Conservation (phyloP, 2,113 vertebrate genomes). For the Myrmecobius fasciatus region DNA sequence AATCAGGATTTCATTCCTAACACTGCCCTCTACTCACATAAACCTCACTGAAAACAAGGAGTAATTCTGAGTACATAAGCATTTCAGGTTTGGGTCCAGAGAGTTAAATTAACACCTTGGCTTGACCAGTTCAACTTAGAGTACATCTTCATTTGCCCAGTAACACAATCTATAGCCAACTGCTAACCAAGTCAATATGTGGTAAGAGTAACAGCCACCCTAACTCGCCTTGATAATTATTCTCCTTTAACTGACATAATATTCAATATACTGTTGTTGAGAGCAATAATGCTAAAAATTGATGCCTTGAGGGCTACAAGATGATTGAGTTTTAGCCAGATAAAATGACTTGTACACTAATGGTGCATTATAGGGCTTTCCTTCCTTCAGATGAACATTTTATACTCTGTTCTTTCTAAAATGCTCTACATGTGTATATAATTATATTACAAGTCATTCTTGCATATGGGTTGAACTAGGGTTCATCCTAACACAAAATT, state of each 20-base stretch:
- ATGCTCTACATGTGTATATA: constrained; percentile 40
- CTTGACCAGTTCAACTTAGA: constrained; percentile 73
- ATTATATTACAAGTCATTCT: constrained; percentile 68
- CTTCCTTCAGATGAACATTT: constrained; percentile 61
- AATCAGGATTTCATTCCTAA: not conserved
- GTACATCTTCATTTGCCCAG: constrained; percentile 77
- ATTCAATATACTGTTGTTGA: constrained; percentile 82
- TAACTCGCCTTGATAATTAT: constrained; percentile 81
- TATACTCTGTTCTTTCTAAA: constrained; percentile 57
- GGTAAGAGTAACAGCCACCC: constrained; percentile 79
- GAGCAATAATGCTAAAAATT: constrained; percentile 81
- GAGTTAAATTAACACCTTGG: constrained; percentile 74
- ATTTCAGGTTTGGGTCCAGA: constrained; percentile 53
- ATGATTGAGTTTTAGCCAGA: constrained; percentile 86
- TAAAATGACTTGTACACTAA: constrained; percentile 86
- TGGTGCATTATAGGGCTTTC: constrained; percentile 81
- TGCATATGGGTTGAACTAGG: constrained; percentile 68
- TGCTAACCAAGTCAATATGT: constrained; percentile 81
- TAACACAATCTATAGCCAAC: constrained; percentile 74
- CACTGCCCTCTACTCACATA: constrained; percentile 32
- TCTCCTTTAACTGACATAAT: constrained; percentile 83
- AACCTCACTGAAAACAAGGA: constrained; percentile 37
- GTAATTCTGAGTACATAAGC: constrained; percentile 20
- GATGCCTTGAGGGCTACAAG: constrained; percentile 83
- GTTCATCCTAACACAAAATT: constrained; percentile 67